phyloP scores from a whole-genome alignment of 2,797 vertebrate species.

The Mormyrus proboscirostris region DNA sequence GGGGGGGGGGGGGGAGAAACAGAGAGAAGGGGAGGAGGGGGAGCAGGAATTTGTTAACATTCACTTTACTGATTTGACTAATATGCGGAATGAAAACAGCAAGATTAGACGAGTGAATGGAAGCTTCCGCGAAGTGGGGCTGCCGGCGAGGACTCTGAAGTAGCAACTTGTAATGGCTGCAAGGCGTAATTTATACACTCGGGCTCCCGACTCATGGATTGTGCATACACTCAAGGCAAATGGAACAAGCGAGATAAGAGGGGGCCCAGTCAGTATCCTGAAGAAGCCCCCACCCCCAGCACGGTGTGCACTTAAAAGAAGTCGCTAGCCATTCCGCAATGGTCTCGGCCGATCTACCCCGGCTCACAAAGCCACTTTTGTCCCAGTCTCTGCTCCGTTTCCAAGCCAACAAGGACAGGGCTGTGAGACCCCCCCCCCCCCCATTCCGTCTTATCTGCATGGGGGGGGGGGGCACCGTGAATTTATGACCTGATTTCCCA shows the following conservation, averaged over 20 bases:
- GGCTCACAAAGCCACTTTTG: background rate
- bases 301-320: background rate
- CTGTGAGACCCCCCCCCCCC: conserved; percentile 47
- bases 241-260: background rate
- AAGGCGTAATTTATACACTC: background rate
- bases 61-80: background rate
- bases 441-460: conserved; percentile 50
- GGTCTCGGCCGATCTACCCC: background rate
- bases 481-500: conserved; percentile 48
- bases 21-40: background rate
- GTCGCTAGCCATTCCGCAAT: background rate
- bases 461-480: conserved; percentile 35
- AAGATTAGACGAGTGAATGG: background rate
- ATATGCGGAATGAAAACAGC: background rate
- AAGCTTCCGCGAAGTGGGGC: background rate
- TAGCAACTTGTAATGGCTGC: too few relatives aligned
- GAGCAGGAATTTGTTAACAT: background rate
- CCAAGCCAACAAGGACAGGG: conserved; percentile 49
- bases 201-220: background rate
- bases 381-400: conserved; percentile 35
- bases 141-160: background rate
- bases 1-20: background rate
- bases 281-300: background rate
- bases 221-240: background rate
- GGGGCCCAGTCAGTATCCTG: background rate